These are phyloP conservation scores for Sciaenops ocellatus DNA, from an alignment of 2,797 vertebrate genomes.

Conservation along the genomic window DNA sequence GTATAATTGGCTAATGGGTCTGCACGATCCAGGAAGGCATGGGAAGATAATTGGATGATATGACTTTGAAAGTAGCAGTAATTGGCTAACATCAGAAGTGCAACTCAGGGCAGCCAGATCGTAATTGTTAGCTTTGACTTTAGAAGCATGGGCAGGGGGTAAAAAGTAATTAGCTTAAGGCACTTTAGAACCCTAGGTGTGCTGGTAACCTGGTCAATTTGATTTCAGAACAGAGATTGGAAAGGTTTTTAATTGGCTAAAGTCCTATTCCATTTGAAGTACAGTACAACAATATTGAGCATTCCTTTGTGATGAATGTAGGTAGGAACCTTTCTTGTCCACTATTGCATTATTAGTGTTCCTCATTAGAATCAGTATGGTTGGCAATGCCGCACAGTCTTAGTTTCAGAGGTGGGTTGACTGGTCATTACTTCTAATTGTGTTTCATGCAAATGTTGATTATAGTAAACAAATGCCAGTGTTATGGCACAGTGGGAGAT, in stretches of 20 bases:
- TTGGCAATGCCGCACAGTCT: conserved; percentile 6
- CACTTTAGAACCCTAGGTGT: conserved; percentile 56
- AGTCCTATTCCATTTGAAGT: conserved; percentile 26
- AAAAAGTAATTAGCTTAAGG: conserved; percentile 56
- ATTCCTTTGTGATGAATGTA: conserved; percentile 24
- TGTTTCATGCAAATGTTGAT: conserved; percentile 17
- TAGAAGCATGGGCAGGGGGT: conserved; percentile 40
- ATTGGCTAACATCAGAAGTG: conserved; percentile 60
- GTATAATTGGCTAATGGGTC: conserved; percentile 56
- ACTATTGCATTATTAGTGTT: conserved; percentile 11
- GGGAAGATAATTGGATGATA: conserved; percentile 58
- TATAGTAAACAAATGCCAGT: not conserved
- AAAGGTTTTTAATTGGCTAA: conserved; percentile 65
- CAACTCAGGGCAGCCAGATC: conserved; percentile 26
- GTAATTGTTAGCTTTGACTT: conserved; percentile 63
- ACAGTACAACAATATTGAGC: not conserved
- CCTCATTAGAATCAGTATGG: conserved; percentile 1
- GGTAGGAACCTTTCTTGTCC: conserved; percentile 5
- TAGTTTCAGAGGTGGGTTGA: not conserved
- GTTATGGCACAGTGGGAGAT: not conserved
- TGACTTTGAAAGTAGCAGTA: conserved; percentile 65
- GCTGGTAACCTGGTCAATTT: conserved; percentile 52
- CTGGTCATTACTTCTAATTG: not conserved
- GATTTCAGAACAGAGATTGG: conserved; percentile 51
- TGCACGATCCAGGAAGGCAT: conserved; percentile 34